phyloP scores from a whole-genome alignment of 2,113 vertebrate species.

The Sinocyclocheilus anshuiensis region DNA sequence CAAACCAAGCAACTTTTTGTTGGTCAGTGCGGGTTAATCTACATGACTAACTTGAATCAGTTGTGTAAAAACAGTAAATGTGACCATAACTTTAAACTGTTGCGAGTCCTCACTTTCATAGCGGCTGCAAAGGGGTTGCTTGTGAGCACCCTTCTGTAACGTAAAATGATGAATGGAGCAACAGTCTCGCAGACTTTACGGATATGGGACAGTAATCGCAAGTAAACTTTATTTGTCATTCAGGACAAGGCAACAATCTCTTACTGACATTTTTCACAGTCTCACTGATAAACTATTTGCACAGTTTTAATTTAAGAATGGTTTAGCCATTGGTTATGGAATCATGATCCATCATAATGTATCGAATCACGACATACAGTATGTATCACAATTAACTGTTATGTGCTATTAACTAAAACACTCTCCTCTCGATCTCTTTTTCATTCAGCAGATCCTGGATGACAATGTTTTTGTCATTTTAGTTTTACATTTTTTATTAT shows the following conservation, averaged over 20 bases:
- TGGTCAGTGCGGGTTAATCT: not conserved
- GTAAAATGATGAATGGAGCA: too few relatives aligned
- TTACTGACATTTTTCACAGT: not conserved
- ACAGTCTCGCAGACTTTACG: too few relatives aligned
- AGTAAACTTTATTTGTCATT: too few relatives aligned
- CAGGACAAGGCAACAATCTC: too few relatives aligned
- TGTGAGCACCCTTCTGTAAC: too few relatives aligned
- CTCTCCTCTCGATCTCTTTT: not conserved
- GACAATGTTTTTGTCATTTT: not conserved
- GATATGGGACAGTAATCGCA: too few relatives aligned
- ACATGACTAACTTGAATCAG: not conserved
- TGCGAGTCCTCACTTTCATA: not conserved
- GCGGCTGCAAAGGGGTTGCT: not conserved
- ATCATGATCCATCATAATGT: not conserved
- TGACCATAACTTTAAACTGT: not conserved
- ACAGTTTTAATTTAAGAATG: not conserved
- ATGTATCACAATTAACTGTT: not conserved
- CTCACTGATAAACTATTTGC: not conserved
- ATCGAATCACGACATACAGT: not conserved
- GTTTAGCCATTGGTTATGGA: not conserved
- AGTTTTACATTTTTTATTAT: conserved; percentile 65
- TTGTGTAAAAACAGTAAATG: not conserved
- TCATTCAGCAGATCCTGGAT: not conserved
- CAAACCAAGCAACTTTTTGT: not conserved
- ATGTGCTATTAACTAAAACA: not conserved